Conservation (phyloP, 2,797 vertebrate genomes). For the Neosalanx taihuensis region DNA sequence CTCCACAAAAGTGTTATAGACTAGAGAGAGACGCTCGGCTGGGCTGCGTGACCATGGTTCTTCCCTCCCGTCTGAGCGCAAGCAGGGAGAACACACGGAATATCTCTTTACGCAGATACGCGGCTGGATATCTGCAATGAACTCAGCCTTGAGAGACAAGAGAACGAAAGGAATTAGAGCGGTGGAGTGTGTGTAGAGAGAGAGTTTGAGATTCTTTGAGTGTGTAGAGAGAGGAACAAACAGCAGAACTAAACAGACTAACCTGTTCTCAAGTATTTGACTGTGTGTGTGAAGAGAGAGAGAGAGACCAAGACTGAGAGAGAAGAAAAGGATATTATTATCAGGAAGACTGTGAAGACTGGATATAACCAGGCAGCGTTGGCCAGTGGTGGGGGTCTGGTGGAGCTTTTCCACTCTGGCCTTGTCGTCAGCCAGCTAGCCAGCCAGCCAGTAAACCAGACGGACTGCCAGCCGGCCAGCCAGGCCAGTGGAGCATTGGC, state of each 20-base stretch:
- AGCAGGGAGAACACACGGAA: constrained; percentile 67
- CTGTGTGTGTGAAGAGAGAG: constrained; percentile 10
- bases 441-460: too few relatives aligned
- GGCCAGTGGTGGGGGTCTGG: background rate
- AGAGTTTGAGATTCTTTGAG: constrained; percentile 4
- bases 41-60: constrained; percentile 67
- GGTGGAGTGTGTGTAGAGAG: constrained; percentile 23
- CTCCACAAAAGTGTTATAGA: constrained; percentile 49
- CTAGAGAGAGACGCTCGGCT: constrained; percentile 42
- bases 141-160: constrained; percentile 32
- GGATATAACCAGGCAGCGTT: background rate
- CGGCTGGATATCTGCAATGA: constrained; percentile 54
- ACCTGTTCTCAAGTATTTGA: too few relatives aligned
- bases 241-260: too few relatives aligned
- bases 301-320: constrained; percentile 12
- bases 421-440: too few relatives aligned
- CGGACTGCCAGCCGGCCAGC: constrained; percentile 7
- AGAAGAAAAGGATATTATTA: background rate
- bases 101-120: constrained; percentile 50
- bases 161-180: constrained; percentile 6
- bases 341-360: background rate
- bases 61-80: constrained; percentile 62
- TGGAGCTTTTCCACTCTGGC: background rate
- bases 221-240: background rate
- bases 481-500: constrained; percentile 10